phyloP scores from a whole-genome alignment of 2,113 vertebrate genomes.

The Lampris incognitus region DNA sequence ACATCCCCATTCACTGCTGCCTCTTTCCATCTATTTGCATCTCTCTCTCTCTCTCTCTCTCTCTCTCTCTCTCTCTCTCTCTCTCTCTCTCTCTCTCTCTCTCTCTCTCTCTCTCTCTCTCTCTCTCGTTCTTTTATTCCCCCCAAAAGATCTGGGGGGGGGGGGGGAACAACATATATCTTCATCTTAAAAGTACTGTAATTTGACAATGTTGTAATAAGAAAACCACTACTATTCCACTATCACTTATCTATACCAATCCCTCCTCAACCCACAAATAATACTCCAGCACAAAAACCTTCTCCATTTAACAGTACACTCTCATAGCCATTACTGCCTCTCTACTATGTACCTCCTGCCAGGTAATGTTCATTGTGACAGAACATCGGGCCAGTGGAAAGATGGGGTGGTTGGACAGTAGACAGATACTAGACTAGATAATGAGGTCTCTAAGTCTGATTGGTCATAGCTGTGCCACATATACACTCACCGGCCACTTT shows the following conservation, averaged over 20 bases:
- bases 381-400: constrained; percentile 17
- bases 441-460: constrained; percentile 45
- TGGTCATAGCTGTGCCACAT: constrained; percentile 1
- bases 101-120: neutral
- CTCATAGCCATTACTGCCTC: constrained; percentile 33
- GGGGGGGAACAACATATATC: too few species aligned
- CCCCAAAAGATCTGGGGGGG: too few species aligned
- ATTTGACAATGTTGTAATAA: too few species aligned
- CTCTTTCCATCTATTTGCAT: neutral
- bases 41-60: neutral
- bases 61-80: neutral
- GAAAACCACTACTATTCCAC: too few species aligned
- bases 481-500: neutral
- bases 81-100: neutral
- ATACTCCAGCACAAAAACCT: constrained; percentile 7
- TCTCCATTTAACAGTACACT: constrained; percentile 28
- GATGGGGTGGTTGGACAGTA: constrained; percentile 21
- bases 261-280: neutral
- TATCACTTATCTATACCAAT: too few species aligned
- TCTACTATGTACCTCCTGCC: constrained; percentile 27
- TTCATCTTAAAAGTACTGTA: too few species aligned
- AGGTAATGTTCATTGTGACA: constrained; percentile 30
- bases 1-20: too few species aligned
- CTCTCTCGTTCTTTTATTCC: too few species aligned
- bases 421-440: constrained; percentile 44